phyloP scores from a whole-genome alignment of 2,113 vertebrate species.

The Xiphorhynchus elegans region DNA sequence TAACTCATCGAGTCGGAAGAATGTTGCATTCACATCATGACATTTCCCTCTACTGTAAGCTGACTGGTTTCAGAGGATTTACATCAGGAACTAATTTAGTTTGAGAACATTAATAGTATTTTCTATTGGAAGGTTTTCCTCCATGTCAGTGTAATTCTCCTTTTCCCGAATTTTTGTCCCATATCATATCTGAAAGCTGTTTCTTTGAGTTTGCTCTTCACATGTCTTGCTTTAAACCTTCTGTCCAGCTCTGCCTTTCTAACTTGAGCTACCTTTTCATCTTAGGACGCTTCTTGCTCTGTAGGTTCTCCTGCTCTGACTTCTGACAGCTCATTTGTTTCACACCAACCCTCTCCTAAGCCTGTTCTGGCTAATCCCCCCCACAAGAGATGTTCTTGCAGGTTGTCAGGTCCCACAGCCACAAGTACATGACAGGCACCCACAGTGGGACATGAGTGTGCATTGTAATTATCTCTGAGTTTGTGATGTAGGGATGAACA shows the following conservation, averaged over 20 bases:
- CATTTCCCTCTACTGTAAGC: background rate
- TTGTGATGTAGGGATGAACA: background rate
- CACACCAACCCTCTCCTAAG: background rate
- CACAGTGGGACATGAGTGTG: fast-evolving
- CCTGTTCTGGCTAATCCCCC: background rate
- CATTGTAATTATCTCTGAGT: background rate
- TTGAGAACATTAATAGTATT: background rate
- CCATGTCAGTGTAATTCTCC: background rate
- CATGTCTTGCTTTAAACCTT: background rate
- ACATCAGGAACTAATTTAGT: background rate
- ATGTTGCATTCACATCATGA: background rate
- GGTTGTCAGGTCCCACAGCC: background rate
- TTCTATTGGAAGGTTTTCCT: background rate
- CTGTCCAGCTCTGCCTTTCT: background rate
- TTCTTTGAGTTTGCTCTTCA: background rate
- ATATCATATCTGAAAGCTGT: background rate
- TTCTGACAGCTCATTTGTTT: background rate
- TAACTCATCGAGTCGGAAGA: background rate
- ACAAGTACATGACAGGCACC: background rate
- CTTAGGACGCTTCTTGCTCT: background rate
- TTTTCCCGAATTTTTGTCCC: background rate
- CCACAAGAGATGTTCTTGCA: background rate
- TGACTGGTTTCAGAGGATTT: background rate
- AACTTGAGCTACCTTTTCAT: background rate
- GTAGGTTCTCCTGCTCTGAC: background rate